phyloP scores from a whole-genome alignment of 2,113 vertebrate species.

The Zapornia atra region DNA sequence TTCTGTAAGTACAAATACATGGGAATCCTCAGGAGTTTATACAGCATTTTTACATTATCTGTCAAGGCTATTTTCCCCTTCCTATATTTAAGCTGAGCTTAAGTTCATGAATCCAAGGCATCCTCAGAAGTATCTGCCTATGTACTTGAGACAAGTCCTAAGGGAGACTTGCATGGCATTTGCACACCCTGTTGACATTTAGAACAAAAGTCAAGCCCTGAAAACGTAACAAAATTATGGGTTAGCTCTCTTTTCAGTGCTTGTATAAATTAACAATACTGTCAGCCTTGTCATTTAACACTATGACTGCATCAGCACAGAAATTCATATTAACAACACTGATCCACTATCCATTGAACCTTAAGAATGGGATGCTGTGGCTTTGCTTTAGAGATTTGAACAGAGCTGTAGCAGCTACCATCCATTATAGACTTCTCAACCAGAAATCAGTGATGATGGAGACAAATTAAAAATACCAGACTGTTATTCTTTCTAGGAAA shows the following conservation, averaged over 20 bases:
- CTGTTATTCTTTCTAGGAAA: not conserved
- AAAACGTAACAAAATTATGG: slow-evolving; percentile 57
- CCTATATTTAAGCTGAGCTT: not conserved
- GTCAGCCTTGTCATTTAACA: slow-evolving; percentile 46
- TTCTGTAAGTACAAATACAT: not conserved
- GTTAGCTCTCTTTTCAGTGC: slow-evolving; percentile 24
- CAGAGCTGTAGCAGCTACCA: not conserved
- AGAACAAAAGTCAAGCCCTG: slow-evolving; percentile 64
- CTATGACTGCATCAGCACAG: not conserved
- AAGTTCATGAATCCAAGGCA: not conserved
- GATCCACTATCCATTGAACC: not conserved
- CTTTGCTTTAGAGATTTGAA: not conserved
- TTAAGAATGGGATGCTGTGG: not conserved
- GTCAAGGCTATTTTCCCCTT: not conserved
- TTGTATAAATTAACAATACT: slow-evolving; percentile 52
- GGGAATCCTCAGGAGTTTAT: not conserved
- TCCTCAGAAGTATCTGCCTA: slow-evolving; percentile 21
- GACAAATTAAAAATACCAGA: not conserved
- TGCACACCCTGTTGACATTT: slow-evolving; percentile 66
- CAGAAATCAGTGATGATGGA: not conserved
- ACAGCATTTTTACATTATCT: not conserved
- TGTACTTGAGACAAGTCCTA: slow-evolving; percentile 48
- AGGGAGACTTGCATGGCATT: slow-evolving; percentile 37
- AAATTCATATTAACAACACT: slow-evolving; percentile 19
- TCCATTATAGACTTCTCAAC: not conserved